Evolutionary conservation across 2,888 invertebrate species (phyloP).

Genomic region (Melieria crassipennis): DNA sequence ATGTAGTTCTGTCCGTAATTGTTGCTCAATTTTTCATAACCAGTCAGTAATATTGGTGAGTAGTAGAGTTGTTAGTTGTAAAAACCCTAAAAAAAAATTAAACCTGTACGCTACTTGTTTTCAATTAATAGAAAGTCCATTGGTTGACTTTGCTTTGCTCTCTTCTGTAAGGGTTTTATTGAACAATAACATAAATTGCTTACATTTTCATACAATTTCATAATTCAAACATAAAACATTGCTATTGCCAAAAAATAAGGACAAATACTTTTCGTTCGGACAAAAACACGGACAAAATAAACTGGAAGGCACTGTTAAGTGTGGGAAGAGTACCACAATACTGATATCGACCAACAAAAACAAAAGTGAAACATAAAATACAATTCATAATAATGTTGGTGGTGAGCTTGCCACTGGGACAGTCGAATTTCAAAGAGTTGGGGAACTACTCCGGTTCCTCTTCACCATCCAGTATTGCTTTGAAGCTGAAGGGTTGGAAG

Average conservation of each 20-base stretch:
- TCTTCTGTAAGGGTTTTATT: slow-evolving; percentile 28
- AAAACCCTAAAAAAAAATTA: no score
- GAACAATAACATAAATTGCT: slow-evolving; percentile 20
- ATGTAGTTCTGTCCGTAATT: no score
- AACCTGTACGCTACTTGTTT: no score
- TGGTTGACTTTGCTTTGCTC: slow-evolving; percentile 9
- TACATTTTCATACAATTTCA: background rate
- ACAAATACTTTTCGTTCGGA: background rate
- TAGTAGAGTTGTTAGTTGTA: no score
- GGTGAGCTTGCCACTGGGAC: no score
- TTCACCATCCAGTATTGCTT: slow-evolving; percentile 73
- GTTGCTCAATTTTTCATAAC: no score
- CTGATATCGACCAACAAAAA: slow-evolving; percentile 44
- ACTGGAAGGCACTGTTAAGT: slow-evolving; percentile 21
- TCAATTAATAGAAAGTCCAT: background rate
- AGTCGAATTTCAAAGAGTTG: slow-evolving; percentile 1
- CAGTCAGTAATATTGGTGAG: no score
- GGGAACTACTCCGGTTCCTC: slow-evolving; percentile 55
- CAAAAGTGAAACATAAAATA: slow-evolving; percentile 8
- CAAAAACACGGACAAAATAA: background rate
- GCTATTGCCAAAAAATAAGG: background rate
- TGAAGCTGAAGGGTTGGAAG: slow-evolving; percentile 88
- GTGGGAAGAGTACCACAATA: slow-evolving; percentile 61
- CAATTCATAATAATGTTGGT: no score
- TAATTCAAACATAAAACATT: background rate